Percentiles rank a stretch among this genome's conserved stretches.
Evolutionary conservation across 2,797 vertebrate genomes (phyloP).

Genomic region (Arrhamphus sclerolepis): DNA sequence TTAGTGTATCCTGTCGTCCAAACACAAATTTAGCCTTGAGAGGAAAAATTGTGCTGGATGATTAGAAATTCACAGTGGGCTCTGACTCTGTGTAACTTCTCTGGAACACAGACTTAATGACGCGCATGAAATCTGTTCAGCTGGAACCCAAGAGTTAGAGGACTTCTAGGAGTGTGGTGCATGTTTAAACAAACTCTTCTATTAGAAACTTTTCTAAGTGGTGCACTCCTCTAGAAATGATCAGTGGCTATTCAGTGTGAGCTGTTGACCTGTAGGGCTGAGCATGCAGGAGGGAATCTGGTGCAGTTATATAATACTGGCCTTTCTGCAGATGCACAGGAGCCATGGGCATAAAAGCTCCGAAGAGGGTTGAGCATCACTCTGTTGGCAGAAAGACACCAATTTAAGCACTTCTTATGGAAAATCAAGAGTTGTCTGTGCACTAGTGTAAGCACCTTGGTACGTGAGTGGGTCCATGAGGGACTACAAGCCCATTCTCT

Average conservation of each 20-base stretch:
- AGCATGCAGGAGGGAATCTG: constrained; percentile 29
- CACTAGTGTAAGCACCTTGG: constrained; percentile 12
- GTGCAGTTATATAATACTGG: constrained; percentile 42
- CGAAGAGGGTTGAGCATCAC: constrained; percentile 5
- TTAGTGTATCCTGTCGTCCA: constrained; percentile 66
- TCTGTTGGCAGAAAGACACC: constrained; percentile 23
- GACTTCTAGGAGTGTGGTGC: not conserved
- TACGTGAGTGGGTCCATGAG: constrained; percentile 17
- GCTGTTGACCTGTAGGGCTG: constrained; percentile 14
- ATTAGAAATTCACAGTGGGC: constrained; percentile 27
- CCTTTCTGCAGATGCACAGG: constrained; percentile 22
- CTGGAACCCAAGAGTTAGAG: not conserved
- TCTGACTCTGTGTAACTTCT: constrained; percentile 3
- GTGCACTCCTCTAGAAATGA: constrained; percentile 24
- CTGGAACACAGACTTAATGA: constrained; percentile 1
- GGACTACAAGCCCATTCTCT: too few species aligned
- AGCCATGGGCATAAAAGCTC: constrained; percentile 35
- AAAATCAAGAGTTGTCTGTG: constrained; percentile 22
- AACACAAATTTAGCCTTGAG: constrained; percentile 63
- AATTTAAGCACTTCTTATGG: constrained; percentile 47
- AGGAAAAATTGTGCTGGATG: constrained; percentile 46
- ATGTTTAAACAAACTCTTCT: too few species aligned
- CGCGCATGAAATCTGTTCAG: not conserved
- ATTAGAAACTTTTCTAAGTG: constrained; percentile 20
- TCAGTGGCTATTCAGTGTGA: constrained; percentile 9